Evolutionary conservation across 2,888 invertebrate species (phyloP), one percentile per base, ranked within the genome.

Genomic region (Scaptomyza cyrtandrae): DNA sequence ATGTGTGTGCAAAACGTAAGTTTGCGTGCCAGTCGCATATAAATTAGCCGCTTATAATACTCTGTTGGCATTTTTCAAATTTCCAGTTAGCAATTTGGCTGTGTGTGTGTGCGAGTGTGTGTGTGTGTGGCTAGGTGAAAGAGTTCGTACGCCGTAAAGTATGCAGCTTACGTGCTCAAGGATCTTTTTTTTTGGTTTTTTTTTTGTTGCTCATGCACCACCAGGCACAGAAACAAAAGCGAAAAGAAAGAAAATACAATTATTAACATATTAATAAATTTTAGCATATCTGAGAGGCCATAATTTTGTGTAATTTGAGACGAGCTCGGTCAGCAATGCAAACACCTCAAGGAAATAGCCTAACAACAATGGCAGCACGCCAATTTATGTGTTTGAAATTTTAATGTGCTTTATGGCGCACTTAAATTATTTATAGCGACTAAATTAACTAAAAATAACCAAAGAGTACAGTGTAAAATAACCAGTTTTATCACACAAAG

Each of bases 181-280:
- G 88, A 48, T 82, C 48, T n/a, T n/a, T n/a, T n/a, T n/a, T n/a
- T n/a, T n/a, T n/a, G n/a, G n/a, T n/a, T 11, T 6, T 66, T 48
- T 82, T 49, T 35, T 13, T 35, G 4, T 66, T 56, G 50, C 46
- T 44, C 43, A 45, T 63, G 46, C 71, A 60, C 49, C 63, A 50
- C 71, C 75, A 70, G 65, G 71, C 68, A 77, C 24, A 24, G 24
- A 24, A 24, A 24, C 24, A 73, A 50, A 50, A 9, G 31, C 6
- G 31, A 9, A 6, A 50, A 56, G 64, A 69, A 48, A 66, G 72
- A 71, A 78, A 80, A 83, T n/a, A 50, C 86, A 84, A 89, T 89
- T 90, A 89, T 90, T 89, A 89, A 90, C 87, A 87, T 88, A 89
- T 89, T 89, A 89, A 90, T 89, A 89, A 89, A 90, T 89, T 89